Evolutionary conservation across 2,797 vertebrate species (phyloP).

Genomic region (Gila robusta): DNA sequence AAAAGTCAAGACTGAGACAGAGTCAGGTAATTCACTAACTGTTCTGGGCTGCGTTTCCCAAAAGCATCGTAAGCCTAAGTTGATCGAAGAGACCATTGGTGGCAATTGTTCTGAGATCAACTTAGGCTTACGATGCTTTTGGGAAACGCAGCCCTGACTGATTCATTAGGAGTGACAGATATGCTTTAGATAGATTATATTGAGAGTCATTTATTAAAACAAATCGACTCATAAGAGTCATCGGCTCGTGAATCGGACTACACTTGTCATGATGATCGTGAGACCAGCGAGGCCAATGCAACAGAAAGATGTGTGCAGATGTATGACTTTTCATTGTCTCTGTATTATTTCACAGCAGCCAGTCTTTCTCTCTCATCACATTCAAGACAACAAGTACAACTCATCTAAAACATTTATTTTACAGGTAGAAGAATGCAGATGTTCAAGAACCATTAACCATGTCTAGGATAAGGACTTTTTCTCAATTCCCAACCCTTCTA

Average conservation of each 20-base stretch:
- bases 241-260: neutral
- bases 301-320: neutral
- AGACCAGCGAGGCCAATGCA: neutral
- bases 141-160: neutral
- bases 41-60: neutral
- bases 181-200: neutral
- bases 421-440: neutral
- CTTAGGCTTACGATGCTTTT: neutral
- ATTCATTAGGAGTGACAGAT: neutral
- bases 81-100: neutral
- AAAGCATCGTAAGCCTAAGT: neutral
- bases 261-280: neutral
- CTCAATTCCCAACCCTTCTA: neutral
- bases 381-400: conserved; percentile 5
- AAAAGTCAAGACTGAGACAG: neutral
- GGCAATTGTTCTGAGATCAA: neutral
- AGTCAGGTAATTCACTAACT: neutral
- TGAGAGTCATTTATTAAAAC: neutral
- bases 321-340: neutral
- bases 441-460: neutral
- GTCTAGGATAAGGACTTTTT: neutral
- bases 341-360: neutral
- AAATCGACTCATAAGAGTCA: neutral
- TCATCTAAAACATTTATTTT: conserved; percentile 11
- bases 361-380: conserved; percentile 18